These are phyloP conservation scores for Aspidapion aeneum DNA, from an alignment of 2,888 invertebrate species.

Conservation along the genomic window DNA sequence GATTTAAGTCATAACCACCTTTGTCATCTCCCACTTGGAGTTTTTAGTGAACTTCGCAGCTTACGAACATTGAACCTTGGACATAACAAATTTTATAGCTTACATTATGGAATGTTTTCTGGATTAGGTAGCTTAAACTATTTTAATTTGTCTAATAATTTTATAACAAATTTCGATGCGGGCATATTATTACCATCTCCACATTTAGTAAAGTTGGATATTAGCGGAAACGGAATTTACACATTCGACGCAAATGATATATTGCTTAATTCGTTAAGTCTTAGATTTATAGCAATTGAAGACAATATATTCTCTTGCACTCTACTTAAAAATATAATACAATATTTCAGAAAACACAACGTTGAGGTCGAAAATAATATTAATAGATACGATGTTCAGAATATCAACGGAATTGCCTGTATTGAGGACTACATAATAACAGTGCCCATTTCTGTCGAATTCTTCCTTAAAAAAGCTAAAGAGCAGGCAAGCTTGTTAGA, in stretches of 20 bases:
- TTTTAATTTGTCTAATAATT: conserved; percentile 39
- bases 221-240: conserved; percentile 39
- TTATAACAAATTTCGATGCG: conserved; percentile 35
- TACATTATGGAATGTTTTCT: conserved; percentile 39
- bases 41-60: conserved; percentile 34
- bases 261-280: conserved; percentile 34
- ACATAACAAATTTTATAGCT: conserved; percentile 37
- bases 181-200: conserved; percentile 35
- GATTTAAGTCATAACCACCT: conserved; percentile 38
- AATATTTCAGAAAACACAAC: conserved; percentile 35
- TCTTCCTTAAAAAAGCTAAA: conserved; percentile 32
- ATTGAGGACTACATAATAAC: conserved; percentile 30
- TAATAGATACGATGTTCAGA: conserved; percentile 38
- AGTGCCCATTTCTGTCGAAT: conserved; percentile 30
- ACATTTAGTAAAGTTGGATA: conserved; percentile 37
- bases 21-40: conserved; percentile 40
- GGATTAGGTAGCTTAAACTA: conserved; percentile 36
- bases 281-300: conserved; percentile 37
- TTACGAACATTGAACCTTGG: conserved; percentile 38
- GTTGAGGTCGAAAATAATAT: conserved; percentile 32
- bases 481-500: conserved; percentile 26
- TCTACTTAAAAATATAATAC: conserved; percentile 35
- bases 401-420: conserved; percentile 43
- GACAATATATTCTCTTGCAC: conserved; percentile 41
- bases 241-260: conserved; percentile 38